Evolutionary conservation across 1,140 invertebrate genomes (phyloP), one percentile per base, ranked within the genome.

Genomic region (Panulirus ornatus): DNA sequence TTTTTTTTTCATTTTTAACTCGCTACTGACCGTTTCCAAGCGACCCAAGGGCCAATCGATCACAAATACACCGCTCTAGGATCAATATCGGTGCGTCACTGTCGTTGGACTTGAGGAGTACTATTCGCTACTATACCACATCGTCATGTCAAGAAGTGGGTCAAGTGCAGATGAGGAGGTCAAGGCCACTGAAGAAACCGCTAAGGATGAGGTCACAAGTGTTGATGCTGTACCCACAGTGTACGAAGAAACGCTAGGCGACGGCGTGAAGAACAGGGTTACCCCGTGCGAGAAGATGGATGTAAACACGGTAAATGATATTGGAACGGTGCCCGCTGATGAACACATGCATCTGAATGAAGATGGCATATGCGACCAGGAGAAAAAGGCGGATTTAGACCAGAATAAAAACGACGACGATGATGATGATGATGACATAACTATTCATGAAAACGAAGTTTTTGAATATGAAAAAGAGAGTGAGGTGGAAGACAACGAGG

Each of bases 171-270:
- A 54, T 38, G 47, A 54, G 22, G 71, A 84, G 79, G 88, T 89
- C 88, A 89, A 89, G 88, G 88, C 47, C 88, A 76, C 44, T 16
- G 79, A 58, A 38, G 70, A 66, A 42, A 36, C 42, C 81, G 73
- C 27, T 38, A 70, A 63, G 75, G 58, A 44, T 2, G 83, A 73
- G 3, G 66, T 16, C 0, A 27, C 16, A 22, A n/a, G 44, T 11
- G 8, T 30, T 34, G 42, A 73, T 16, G 73, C 34, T 73, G 83
- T 30, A 19, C 22, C 51, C 34, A 36, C 58, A 2, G 44, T 44
- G 54, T 0, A n/a, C 14, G 85, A 87, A 9, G 84, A 58, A 19
- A 8, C 27, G 27, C 58, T 27, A 30, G n/a, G 9, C 3, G 51
- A 42, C n/a, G 36, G 70, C 19, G 30, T 27, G 9, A n/a, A 71